phyloP scores from a whole-genome alignment of 1,140 invertebrate species.

The Drosophila subpulchrella region DNA sequence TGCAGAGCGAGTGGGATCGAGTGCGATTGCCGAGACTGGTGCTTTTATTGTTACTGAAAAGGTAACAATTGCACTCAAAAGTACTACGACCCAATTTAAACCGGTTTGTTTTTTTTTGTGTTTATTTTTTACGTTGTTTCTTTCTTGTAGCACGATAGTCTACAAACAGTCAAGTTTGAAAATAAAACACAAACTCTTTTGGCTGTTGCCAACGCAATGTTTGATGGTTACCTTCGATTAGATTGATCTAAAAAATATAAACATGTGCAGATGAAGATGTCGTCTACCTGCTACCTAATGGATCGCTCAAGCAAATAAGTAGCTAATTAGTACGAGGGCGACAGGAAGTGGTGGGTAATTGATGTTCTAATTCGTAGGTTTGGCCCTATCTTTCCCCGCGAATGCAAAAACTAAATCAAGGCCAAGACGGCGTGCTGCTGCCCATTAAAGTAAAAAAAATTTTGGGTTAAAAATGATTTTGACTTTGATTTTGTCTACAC shows the following conservation, averaged over 20 bases:
- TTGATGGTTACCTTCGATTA: slow-evolving; percentile 10
- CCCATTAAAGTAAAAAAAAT: slow-evolving; percentile 65
- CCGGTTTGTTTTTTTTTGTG: slow-evolving; percentile 61
- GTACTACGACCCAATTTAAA: slow-evolving; percentile 82
- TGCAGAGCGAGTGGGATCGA: slow-evolving; percentile 42
- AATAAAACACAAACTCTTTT: slow-evolving; percentile 26
- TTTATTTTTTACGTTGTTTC: slow-evolving; percentile 31
- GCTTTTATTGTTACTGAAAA: slow-evolving; percentile 37
- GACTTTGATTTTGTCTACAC: slow-evolving; percentile 67
- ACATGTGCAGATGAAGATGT: too few relatives aligned
- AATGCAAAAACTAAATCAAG: slow-evolving; percentile 15
- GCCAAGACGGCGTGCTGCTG: slow-evolving; percentile 3
- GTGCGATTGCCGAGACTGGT: slow-evolving; percentile 17
- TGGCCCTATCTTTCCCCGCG: slow-evolving; percentile 47
- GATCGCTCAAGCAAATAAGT: slow-evolving; percentile 2
- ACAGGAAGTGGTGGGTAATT: background rate
- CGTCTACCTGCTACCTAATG: too few relatives aligned
- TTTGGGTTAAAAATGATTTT: slow-evolving; percentile 45
- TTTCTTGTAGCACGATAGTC: slow-evolving; percentile 32
- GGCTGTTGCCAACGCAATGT: slow-evolving; percentile 34
- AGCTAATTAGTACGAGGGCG: slow-evolving; percentile 22
- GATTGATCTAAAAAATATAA: too few relatives aligned
- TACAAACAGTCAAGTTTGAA: slow-evolving; percentile 17
- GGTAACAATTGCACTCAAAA: slow-evolving; percentile 83
- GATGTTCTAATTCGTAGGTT: slow-evolving; percentile 24